Conservation (phyloP, 2,888 invertebrate genomes). For the Tipula unca region DNA sequence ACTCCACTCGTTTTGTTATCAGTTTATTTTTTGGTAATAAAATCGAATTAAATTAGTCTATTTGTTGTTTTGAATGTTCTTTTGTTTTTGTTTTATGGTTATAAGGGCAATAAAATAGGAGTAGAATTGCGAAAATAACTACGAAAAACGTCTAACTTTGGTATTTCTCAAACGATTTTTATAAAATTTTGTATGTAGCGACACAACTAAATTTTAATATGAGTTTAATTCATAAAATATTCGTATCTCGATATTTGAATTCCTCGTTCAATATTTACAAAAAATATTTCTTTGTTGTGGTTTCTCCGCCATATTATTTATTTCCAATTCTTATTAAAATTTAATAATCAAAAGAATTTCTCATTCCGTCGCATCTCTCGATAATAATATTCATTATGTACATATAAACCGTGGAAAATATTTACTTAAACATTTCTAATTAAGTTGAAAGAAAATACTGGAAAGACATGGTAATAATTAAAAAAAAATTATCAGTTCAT, state of each 20-base stretch:
- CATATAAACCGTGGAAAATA: not conserved
- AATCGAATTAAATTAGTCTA: constrained; percentile 8
- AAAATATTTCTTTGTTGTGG: not conserved
- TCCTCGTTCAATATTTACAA: not conserved
- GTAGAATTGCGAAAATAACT: too few species aligned
- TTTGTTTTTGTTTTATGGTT: not conserved
- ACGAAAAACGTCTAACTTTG: too few species aligned
- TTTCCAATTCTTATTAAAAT: not conserved
- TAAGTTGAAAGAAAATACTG: not conserved
- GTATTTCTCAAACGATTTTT: too few species aligned
- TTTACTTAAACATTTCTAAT: not conserved
- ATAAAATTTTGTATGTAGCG: not conserved
- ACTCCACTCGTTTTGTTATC: not conserved
- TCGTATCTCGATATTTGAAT: not conserved
- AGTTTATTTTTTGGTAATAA: not conserved
- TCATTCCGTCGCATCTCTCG: not conserved
- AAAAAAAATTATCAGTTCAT: not conserved
- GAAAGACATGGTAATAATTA: not conserved
- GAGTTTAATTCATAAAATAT: not conserved
- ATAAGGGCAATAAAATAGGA: not conserved
- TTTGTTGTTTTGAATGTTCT: not conserved
- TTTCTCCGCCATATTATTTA: not conserved
- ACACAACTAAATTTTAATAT: not conserved
- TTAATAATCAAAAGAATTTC: not conserved
- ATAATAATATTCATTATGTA: not conserved